Percentiles rank a stretch among this genome's conserved stretches.
Conservation (phyloP, 2,797 vertebrate species). For the Kryptolebias ocellatus region DNA sequence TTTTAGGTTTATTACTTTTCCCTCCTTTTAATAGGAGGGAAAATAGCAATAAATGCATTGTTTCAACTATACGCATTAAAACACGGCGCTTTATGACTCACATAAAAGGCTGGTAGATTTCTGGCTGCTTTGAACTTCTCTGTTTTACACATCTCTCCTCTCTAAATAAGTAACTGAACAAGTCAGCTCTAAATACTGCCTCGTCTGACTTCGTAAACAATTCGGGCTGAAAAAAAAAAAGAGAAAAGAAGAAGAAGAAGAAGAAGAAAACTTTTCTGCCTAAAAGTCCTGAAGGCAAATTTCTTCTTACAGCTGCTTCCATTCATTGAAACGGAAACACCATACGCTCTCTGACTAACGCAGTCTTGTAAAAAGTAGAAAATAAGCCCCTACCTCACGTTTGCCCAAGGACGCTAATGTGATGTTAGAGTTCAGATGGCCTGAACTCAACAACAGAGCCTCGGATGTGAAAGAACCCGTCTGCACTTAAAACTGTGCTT, state of each 20-base stretch:
- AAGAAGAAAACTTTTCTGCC: not conserved
- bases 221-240: not conserved
- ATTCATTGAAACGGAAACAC: conserved; percentile 1
- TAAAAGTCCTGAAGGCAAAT: conserved; percentile 1
- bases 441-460: not conserved
- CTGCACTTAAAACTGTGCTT: not conserved
- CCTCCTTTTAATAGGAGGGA: too few relatives aligned
- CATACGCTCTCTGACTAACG: not conserved
- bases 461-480: not conserved
- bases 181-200: not conserved
- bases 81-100: not conserved
- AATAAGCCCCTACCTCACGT: not conserved
- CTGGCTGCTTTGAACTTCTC: not conserved
- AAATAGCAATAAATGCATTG: too few relatives aligned
- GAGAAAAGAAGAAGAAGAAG: not conserved
- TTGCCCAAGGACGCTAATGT: not conserved
- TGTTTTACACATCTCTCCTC: not conserved
- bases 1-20: too few relatives aligned
- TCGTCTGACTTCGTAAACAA: not conserved
- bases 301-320: conserved; percentile 7
- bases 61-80: not conserved
- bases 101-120: not conserved
- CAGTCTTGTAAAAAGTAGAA: not conserved
- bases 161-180: not conserved
- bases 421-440: not conserved